Evolutionary conservation across 2,888 invertebrate genomes (phyloP), one percentile per base, ranked within the genome.

Genomic region (Cheilosia urbana): DNA sequence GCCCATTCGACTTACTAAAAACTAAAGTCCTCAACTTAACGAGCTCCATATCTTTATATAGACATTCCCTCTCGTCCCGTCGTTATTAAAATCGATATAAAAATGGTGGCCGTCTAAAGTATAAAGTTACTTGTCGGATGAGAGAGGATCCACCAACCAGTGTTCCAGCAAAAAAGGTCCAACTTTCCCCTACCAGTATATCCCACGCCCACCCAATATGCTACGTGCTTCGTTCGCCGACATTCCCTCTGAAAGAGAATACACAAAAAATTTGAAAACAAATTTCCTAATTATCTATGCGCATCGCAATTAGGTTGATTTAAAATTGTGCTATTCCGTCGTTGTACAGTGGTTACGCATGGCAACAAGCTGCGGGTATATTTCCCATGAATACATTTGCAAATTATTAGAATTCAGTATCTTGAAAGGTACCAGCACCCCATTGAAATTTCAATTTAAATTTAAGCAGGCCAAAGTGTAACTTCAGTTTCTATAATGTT

Each of bases 211-310:
- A n/a, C 6, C 42, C 5, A 15, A 2, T n/a, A 6, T n/a, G 42
- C n/a, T n/a, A 42, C 15, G 45, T 37, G 37, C 4, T 13, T 37
- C 37, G 11, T 34, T 3, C 3, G 11, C 3, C 34, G 3, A 34
- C 34, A 37, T 4, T 37, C 37, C 13, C 37, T 0, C 13, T 13
- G 37, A 37, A 11, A 37, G 11, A 13, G 37, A 37, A 37, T 37
- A 4, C 13, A 37, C 37, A 37, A 42, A 37, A n/a, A 15, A 2
- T 17, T 45, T 45, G 17, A 45, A 17, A n/a, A 45, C 45, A 45
- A 45, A 45, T 76, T 62, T 75, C 40, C 24, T 57, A 84, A 84
- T 84, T 80, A 75, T 60, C 53, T 80, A 84, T 84, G 84, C 80
- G 84, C 84, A 84, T 80, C 60, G 53, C 55, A 84, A 82, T 71